Conservation (phyloP, 1,140 invertebrate genomes). For the Choristoneura fumiferana region DNA sequence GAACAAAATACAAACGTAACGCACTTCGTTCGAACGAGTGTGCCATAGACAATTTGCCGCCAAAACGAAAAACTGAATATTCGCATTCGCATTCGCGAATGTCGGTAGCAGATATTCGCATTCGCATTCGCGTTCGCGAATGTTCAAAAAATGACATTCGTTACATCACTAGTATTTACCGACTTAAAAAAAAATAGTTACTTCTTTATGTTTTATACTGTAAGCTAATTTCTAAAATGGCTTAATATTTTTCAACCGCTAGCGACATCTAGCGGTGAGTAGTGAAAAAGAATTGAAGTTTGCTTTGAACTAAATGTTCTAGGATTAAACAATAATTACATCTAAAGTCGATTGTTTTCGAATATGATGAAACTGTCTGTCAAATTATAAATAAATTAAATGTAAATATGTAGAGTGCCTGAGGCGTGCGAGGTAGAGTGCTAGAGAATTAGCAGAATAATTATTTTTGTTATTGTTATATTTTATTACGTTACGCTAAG, state of each 20-base stretch:
- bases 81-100: too few species aligned
- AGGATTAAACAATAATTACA: slow-evolving; percentile 26
- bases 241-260: background rate
- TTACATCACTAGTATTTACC: too few species aligned
- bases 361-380: slow-evolving; percentile 57
- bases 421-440: slow-evolving; percentile 16
- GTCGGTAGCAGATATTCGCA: too few species aligned
- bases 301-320: slow-evolving; percentile 21
- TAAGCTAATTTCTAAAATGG: background rate
- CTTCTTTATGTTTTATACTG: too few species aligned
- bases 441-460: slow-evolving; percentile 33
- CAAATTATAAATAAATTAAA: slow-evolving; percentile 61
- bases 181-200: too few species aligned
- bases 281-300: slow-evolving; percentile 1
- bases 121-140: too few species aligned
- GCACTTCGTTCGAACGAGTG: too few species aligned
- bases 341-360: slow-evolving; percentile 36
- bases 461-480: slow-evolving; percentile 23
- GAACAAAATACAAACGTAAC: too few species aligned
- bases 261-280: slow-evolving; percentile 24
- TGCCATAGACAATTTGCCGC: too few species aligned
- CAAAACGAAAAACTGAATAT: too few species aligned
- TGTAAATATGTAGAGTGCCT: slow-evolving; percentile 64
- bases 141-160: too few species aligned
- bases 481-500: background rate